These are phyloP conservation scores for Coptotermes formosanus DNA, from an alignment of 1,140 invertebrate genomes.

Conservation along the genomic window DNA sequence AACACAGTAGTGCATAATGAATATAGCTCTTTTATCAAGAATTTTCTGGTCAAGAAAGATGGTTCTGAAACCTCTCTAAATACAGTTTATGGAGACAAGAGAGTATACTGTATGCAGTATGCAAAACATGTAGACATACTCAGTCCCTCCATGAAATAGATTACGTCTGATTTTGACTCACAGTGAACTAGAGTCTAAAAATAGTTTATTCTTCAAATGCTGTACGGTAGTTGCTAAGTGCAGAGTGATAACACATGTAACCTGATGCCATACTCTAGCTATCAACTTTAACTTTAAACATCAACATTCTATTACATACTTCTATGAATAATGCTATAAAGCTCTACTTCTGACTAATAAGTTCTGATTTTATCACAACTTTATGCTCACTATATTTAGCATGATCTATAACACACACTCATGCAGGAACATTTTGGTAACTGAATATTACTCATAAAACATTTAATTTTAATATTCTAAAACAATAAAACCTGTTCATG, in stretches of 20 bases:
- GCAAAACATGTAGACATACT: no score
- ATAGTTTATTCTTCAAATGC: not conserved
- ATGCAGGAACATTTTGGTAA: not conserved
- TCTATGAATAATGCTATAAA: not conserved
- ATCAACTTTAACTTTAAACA: no score
- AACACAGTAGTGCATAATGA: no score
- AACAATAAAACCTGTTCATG: not conserved
- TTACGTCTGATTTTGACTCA: not conserved
- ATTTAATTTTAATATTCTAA: not conserved
- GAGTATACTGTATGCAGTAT: no score
- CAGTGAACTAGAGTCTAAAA: not conserved
- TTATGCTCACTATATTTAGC: not conserved
- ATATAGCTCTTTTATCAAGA: no score
- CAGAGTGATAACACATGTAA: not conserved
- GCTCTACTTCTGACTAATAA: not conserved
- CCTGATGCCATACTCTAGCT: not conserved
- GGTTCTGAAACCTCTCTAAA: not conserved
- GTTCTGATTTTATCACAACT: constrained; percentile 2
- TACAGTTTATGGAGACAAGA: not conserved
- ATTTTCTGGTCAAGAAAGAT: no score
- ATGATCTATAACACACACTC: not conserved
- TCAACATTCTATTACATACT: not conserved
- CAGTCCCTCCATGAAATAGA: not conserved
- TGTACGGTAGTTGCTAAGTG: not conserved
- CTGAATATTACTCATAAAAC: not conserved